Percentiles rank a stretch among this genome's conserved stretches.
phyloP scores from a whole-genome alignment of 2,113 vertebrate genomes.

The Lichenostomus cassidix region DNA sequence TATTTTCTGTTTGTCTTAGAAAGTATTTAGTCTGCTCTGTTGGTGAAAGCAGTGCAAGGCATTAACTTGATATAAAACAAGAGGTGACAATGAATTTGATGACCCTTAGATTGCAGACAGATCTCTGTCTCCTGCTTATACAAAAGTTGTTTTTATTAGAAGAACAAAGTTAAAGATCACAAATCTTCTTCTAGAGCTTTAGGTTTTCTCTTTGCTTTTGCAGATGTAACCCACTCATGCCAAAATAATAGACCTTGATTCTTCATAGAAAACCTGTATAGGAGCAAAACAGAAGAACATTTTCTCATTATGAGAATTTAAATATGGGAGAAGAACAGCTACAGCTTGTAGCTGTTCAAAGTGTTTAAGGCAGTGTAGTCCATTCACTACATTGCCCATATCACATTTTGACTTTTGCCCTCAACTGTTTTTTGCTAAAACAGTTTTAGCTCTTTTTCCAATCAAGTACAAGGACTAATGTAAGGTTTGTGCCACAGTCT shows the following conservation, averaged over 20 bases:
- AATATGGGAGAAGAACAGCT: background rate
- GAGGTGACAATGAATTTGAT: background rate
- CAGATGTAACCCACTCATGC: background rate
- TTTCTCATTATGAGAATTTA: background rate
- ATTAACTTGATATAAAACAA: background rate
- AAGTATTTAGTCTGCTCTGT: background rate
- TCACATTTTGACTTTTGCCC: background rate
- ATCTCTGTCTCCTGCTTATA: background rate
- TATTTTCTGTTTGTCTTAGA: background rate
- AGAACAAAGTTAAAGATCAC: background rate
- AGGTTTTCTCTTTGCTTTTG: background rate
- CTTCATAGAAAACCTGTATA: background rate
- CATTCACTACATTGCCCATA: background rate
- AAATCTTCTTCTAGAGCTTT: background rate
- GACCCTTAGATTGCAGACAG: background rate
- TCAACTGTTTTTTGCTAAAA: background rate
- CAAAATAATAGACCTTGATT: background rate
- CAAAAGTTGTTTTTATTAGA: background rate
- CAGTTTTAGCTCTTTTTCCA: background rate
- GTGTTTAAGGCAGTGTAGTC: background rate
- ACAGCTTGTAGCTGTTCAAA: background rate
- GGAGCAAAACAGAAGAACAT: background rate
- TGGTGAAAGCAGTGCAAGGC: background rate
- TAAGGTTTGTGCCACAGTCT: background rate
- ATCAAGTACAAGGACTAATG: background rate